phyloP scores from a whole-genome alignment of 64 coral and sea anemone genomes.

The Acropora yongei region DNA sequence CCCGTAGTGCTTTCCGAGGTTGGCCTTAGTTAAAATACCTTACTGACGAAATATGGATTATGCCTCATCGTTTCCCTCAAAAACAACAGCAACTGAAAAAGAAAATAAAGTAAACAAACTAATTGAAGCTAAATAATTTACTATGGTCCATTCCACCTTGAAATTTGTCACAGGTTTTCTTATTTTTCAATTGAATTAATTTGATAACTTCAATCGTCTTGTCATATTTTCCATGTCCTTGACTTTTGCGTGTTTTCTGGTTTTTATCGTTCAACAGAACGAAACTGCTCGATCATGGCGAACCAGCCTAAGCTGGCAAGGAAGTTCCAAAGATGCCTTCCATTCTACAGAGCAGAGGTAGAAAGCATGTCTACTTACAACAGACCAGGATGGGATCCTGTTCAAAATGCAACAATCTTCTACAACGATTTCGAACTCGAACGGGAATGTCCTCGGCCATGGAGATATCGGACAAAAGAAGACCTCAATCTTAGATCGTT shows the following conservation, averaged over 20 bases:
- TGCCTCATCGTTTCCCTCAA: too few relatives aligned
- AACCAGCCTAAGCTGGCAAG: conserved; percentile 17
- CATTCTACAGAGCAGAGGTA: conserved; percentile 9
- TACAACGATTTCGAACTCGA: conserved; percentile 26
- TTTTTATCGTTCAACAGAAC: background rate
- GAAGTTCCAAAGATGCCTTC: conserved; percentile 47
- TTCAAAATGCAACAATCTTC: conserved; percentile 28
- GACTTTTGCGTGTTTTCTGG: background rate
- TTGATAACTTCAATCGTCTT: background rate
- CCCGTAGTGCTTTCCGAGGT: too few relatives aligned
- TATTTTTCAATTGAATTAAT: too few relatives aligned
- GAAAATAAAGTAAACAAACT: too few relatives aligned
- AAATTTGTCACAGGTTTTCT: too few relatives aligned
- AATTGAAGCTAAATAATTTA: too few relatives aligned
- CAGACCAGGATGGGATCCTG: conserved; percentile 55
- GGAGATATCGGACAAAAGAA: conserved; percentile 46
- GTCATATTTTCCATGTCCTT: background rate
- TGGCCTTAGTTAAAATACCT: too few relatives aligned
- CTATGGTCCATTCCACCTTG: too few relatives aligned
- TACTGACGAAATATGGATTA: too few relatives aligned
- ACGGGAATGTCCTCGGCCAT: conserved; percentile 52
- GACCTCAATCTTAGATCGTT: conserved; percentile 32
- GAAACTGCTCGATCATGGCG: conserved; percentile 20
- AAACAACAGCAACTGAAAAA: too few relatives aligned
- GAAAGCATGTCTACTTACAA: conserved; percentile 47